A percentile compares a stretch with the other conserved stretches of the same genome.
Conservation (phyloP, 2,113 vertebrate genomes). For the Psittacula cyanocephala region DNA sequence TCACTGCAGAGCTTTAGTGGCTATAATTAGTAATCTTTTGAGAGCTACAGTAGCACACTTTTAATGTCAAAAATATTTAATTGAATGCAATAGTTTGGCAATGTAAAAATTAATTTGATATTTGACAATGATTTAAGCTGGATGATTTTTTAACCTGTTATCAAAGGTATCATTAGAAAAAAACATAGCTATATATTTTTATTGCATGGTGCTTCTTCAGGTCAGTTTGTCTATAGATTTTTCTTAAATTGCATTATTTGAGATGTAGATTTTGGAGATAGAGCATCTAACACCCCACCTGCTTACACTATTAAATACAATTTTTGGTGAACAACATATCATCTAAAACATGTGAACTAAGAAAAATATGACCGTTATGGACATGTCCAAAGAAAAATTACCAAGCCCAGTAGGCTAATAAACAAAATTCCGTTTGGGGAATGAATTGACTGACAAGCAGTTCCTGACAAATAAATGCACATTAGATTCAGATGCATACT, state of each 20-base stretch:
- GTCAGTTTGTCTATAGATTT: neutral
- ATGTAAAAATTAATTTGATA: slow-evolving; percentile 56
- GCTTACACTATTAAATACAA: neutral
- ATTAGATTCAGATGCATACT: slow-evolving; percentile 11
- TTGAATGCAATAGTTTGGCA: slow-evolving; percentile 57
- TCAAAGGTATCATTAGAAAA: neutral
- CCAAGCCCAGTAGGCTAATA: slow-evolving; percentile 17
- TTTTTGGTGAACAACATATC: neutral
- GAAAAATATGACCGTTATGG: slow-evolving; percentile 32
- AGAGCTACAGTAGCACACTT: slow-evolving; percentile 27
- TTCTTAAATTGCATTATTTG: neutral
- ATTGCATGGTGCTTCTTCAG: neutral
- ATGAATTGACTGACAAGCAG: slow-evolving; percentile 28
- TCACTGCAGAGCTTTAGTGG: slow-evolving; percentile 45
- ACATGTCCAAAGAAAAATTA: slow-evolving; percentile 43
- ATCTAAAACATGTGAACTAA: neutral
- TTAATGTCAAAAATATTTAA: slow-evolving; percentile 41
- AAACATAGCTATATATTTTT: neutral
- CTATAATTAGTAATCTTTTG: slow-evolving; percentile 73
- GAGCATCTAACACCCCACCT: neutral
- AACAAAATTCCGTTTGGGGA: slow-evolving; percentile 45
- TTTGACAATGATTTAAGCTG: slow-evolving; percentile 49
- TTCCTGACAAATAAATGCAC: slow-evolving; percentile 35
- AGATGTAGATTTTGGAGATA: neutral
- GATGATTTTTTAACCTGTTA: neutral